Evolutionary conservation across 2,113 vertebrate species (phyloP).

Genomic region (Phylloscopus trochiloides): DNA sequence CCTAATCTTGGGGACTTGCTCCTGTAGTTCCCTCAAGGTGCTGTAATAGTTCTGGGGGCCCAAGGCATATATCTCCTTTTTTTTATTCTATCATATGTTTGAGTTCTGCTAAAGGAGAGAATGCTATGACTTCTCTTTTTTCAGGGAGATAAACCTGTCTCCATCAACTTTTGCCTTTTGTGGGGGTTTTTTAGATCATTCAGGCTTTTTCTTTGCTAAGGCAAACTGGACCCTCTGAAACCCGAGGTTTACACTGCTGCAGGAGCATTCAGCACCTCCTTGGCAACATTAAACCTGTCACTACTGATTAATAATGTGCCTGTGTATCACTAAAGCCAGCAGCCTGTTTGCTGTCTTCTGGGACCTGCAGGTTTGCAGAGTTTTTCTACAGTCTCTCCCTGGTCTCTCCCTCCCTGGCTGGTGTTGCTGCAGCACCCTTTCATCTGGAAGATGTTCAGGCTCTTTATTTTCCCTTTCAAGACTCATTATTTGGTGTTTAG

Average conservation of each 20-base stretch:
- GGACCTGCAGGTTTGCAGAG: slow-evolving; percentile 9
- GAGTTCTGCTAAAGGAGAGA: background rate
- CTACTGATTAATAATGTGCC: slow-evolving; percentile 5
- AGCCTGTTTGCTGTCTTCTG: background rate
- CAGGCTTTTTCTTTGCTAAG: background rate
- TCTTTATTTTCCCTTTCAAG: background rate
- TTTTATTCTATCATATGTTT: background rate
- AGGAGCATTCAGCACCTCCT: background rate
- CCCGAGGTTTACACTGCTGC: background rate
- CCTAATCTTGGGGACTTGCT: background rate
- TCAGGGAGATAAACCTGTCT: background rate
- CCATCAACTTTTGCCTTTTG: background rate
- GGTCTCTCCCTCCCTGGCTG: background rate
- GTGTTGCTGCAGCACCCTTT: background rate
- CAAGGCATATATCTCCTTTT: background rate
- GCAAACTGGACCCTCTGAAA: background rate
- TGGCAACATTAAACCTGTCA: background rate
- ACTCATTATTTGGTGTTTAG: slow-evolving; percentile 11
- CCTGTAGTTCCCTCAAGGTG: background rate
- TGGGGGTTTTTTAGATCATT: background rate
- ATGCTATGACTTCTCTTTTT: background rate
- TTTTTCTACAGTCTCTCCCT: background rate
- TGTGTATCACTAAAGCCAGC: slow-evolving; percentile 26
- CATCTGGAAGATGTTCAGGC: background rate
- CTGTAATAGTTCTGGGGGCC: background rate